Base-by-base conservation (phyloP, 1,140 invertebrate genomes). In the Drosophila nigrodunni region DNA sequence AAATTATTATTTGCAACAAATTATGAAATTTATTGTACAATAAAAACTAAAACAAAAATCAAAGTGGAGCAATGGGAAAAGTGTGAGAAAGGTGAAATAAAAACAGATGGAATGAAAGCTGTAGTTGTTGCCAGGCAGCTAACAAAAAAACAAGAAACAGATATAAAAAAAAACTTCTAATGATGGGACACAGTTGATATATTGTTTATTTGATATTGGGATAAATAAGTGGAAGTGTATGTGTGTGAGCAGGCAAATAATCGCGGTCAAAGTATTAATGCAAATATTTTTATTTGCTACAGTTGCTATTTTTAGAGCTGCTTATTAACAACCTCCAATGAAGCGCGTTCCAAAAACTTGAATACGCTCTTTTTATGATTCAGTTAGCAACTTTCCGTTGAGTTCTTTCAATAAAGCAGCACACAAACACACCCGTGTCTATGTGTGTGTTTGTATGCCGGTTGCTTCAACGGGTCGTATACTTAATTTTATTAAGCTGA, bases 261-360 rank as follows among this genome's bases (percentile, higher is more conserved):
- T 74, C 65, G 65, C 72, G 72, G 72, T 74, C 65, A 74, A 69
- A 74, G 65, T 69, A 62, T 68, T 67, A 74, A 74, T 69, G 72
- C 55, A 74, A 74, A 74, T 70, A 74, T 74, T 74, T 60, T 74
- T 74, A 67, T 74, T 74, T 74, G 72, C 66, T 13, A 47, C 37
- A 49, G 58, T 46, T 43, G 46, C 82, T 86, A 86, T 87, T 79
- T 87, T 71, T 82, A 58, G 78, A 21, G 7, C 0, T 52, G 76
- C 68, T 86, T 76, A 73, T 86, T 86, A 86, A 82, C 82, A 68
- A 55, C 61, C 74, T 81, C 71, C 67, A 49, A 49, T 78, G 67
- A 85, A 64, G 74, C 72, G 59, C 52, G 44, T 44, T 39, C 18
- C 61, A 54, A 76, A 77, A 65, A 46, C 39, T 35, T 69, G 67